phyloP scores from a whole-genome alignment of 2,113 vertebrate species.

The Cyprinodon variegatus region DNA sequence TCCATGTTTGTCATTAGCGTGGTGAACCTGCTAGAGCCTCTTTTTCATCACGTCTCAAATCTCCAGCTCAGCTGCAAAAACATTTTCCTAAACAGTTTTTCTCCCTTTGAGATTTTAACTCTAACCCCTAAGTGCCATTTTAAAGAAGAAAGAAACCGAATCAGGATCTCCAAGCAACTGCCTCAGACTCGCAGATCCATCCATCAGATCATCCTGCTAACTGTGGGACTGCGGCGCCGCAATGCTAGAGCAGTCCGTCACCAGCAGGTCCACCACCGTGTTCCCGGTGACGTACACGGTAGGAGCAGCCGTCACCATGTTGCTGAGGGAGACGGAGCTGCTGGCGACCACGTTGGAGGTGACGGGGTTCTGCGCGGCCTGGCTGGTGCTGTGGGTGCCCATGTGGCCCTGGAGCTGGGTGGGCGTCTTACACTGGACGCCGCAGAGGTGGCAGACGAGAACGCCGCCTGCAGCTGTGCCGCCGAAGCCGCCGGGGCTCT shows the following conservation, averaged over 20 bases:
- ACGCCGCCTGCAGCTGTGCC: conserved; percentile 83
- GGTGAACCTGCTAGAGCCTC: conserved; percentile 40
- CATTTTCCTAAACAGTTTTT: conserved; percentile 16
- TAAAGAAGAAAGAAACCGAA: conserved; percentile 48
- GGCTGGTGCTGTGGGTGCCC: conserved; percentile 80
- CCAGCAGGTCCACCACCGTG: conserved; percentile 80
- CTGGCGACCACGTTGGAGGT: conserved; percentile 60
- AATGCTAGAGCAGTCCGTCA: conserved; percentile 83
- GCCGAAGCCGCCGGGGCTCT: conserved; percentile 80
- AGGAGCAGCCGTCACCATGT: conserved; percentile 76
- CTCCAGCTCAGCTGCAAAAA: conserved; percentile 36
- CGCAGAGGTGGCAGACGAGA: conserved; percentile 89
- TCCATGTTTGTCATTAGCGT: conserved; percentile 63
- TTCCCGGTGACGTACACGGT: conserved; percentile 77
- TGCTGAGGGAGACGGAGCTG: conserved; percentile 77
- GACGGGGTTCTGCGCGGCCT: conserved; percentile 60
- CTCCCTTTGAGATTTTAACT: conserved; percentile 37
- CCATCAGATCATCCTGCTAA: conserved; percentile 63
- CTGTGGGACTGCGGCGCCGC: conserved; percentile 78
- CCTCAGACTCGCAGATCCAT: conserved; percentile 41
- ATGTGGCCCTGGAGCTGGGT: conserved; percentile 93
- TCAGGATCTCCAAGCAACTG: conserved; percentile 48
- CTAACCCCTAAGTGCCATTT: conserved; percentile 22
- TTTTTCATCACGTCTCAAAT: conserved; percentile 13
- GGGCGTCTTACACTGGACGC: conserved; percentile 92